phyloP scores from a whole-genome alignment of 1,140 invertebrate species.

The Drosophila obscura region DNA sequence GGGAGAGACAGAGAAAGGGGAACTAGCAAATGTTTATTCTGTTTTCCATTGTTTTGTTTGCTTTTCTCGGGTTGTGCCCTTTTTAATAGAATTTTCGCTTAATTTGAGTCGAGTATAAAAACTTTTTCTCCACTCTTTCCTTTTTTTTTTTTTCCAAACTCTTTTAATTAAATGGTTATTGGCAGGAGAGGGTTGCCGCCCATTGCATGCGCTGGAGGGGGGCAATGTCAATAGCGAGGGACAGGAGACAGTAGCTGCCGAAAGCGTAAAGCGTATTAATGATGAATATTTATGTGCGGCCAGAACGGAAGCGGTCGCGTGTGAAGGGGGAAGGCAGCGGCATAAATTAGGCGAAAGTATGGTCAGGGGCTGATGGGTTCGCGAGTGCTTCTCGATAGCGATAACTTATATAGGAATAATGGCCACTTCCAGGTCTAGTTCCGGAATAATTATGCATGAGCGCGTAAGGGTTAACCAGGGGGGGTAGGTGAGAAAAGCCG shows the following conservation, averaged over 20 bases:
- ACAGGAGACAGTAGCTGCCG: slow-evolving; percentile 11
- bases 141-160: slow-evolving; percentile 68
- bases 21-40: slow-evolving; percentile 60
- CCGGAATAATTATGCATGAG: slow-evolving; percentile 67
- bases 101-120: slow-evolving; percentile 70
- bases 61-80: slow-evolving; percentile 39
- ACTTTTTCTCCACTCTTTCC: slow-evolving; percentile 42
- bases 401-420: slow-evolving; percentile 31
- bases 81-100: slow-evolving; percentile 82
- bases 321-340: slow-evolving; percentile 38
- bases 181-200: slow-evolving; percentile 31
- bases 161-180: slow-evolving; percentile 83
- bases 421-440: slow-evolving; percentile 25
- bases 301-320: slow-evolving; percentile 60
- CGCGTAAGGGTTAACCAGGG: slow-evolving; percentile 47
- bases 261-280: slow-evolving; percentile 81
- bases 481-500: neutral
- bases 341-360: slow-evolving; percentile 78
- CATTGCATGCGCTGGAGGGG: slow-evolving; percentile 7
- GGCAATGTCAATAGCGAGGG: slow-evolving; percentile 67
- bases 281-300: slow-evolving; percentile 80
- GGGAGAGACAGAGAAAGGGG: neutral
- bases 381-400: slow-evolving; percentile 34
- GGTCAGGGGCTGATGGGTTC: slow-evolving; percentile 41
- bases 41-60: slow-evolving; percentile 72